phyloP scores from a whole-genome alignment of 2,888 invertebrate species.

The Xiphydria camelus region DNA sequence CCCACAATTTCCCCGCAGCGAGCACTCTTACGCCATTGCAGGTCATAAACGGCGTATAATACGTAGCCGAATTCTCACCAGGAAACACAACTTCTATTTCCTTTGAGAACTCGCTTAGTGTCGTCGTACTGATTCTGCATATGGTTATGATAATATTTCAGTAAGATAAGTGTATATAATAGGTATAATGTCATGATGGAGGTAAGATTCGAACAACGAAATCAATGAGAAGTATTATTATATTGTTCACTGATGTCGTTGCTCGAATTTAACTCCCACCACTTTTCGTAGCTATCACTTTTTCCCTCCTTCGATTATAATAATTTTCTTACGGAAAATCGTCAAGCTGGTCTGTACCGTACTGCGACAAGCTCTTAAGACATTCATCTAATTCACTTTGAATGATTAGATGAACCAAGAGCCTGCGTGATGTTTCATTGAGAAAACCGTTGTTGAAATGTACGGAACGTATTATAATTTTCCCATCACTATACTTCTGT shows the following conservation, averaged over 20 bases:
- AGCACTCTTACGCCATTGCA: slow-evolving; percentile 5
- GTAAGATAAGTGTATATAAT: not conserved
- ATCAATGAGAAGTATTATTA: too few relatives aligned
- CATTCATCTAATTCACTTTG: not conserved
- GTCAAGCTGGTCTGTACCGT: slow-evolving; percentile 3
- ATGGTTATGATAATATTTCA: not conserved
- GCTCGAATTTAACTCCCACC: too few relatives aligned
- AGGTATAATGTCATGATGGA: not conserved
- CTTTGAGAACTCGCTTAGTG: not conserved
- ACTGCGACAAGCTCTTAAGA: slow-evolving; percentile 1
- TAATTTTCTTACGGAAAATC: slow-evolving; percentile 8
- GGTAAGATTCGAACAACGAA: too few relatives aligned
- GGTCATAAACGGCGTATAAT: slow-evolving; percentile 3
- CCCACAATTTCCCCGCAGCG: slow-evolving; percentile 11
- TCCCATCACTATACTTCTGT: slow-evolving; percentile 1
- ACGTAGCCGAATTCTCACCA: slow-evolving; percentile 1
- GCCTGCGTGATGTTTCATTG: not conserved
- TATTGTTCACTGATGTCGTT: too few relatives aligned
- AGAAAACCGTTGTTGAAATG: not conserved
- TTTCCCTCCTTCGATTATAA: too few relatives aligned
- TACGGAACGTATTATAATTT: slow-evolving; percentile 7
- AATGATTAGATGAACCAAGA: slow-evolving; percentile 10
- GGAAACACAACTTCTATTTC: slow-evolving; percentile 5
- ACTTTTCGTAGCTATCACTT: too few relatives aligned
- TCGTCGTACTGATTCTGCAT: not conserved